Base-by-base conservation (phyloP, 2,113 vertebrate species). In the Megaceryle maxima region DNA sequence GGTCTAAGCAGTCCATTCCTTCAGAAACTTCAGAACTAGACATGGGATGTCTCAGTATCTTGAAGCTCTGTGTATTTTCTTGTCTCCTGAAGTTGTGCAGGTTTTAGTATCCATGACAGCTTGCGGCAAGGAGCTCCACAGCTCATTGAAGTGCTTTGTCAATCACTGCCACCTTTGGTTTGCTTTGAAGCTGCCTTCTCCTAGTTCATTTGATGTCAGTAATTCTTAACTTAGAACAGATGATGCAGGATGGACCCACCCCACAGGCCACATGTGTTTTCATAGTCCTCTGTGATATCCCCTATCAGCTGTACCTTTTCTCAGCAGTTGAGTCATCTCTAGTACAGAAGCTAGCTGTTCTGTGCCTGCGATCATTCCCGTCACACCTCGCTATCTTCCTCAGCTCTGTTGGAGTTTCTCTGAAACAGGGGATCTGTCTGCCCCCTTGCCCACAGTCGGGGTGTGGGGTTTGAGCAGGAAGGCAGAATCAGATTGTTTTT, bases 11-110 rank as follows among this genome's bases (percentile, higher is more conserved):
- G 2, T 7, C 68, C 6, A 35, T 24, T 68, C 18, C 75, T 48
- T 35, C 57, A 28, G 44, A 13, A 80, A 7, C 31, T 11, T 37
- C 44, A 13, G 17, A 53, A 8, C 50, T 1, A 19, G 33, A 7
- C 6, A 0, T 10, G 33, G 4, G 11, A 1, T 4, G 39, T 20
- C 26, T 14, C 2, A 0, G 1, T 25, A 4, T 43, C 29, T 31
- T 7, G 18, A 7, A 48, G 43, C n/a, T n/a, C 10, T 16, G 4
- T 26, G 5, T 35, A 2, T 57, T 59, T 68, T 33, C 25, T 22
- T 31, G 5, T 53, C 1, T 1, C 43, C 59, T 31, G 25, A 39
- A 74, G 41, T 7, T 46, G 22, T 18, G n/a, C 46, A 10, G 0
- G 1, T 11, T 39, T 48, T 24, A 28, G 20, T 75, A 67, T 12